Evolutionary conservation across 1,140 invertebrate species (phyloP), one percentile per base, ranked within the genome.

Genomic region (Bombus sylvicola): DNA sequence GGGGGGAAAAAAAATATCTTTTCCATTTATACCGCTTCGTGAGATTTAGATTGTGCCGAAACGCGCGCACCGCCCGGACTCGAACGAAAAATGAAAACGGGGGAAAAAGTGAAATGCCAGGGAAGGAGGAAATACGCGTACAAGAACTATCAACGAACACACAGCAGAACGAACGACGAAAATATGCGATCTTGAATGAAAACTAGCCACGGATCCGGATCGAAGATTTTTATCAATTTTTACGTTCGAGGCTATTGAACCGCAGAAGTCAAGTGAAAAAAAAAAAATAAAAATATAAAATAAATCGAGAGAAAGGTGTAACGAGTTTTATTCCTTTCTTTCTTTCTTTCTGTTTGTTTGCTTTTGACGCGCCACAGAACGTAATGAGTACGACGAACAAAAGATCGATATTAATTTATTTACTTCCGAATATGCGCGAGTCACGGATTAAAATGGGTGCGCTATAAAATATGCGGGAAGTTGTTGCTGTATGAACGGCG

Each of bases 401-500:
- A 15, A 25, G 59, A 28, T 34, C 64, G 41, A 18, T 18, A 64
- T 78, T 64, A 66, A 80, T 66, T 79, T 34, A 47, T 43, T 69
- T 37, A 13, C 12, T 41, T 53, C 10, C 3, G 41, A 47, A 28
- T 53, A 12, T 8, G 6, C 31, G 15, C 59, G 59, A 12, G 10
- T 62, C 66, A 34, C 18, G 34, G 22, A 34, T 37, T 31, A 22
- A 68, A 31, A 31, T 3, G 64, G 6, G 12, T 15, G 13, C n/a
- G 39, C 37, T 59, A 43, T 57, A 43, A 64, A 78, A 64, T 69
- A 34, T 72, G 59, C 73, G 73, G 87, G 85, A 87, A 88, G 86
- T 88, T 59, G 74, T 83, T 47, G 57, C 73, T 66, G 76, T 64
- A 73, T 66, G 82, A 88, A 75, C 81, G 64, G 81, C 79, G 73